Conservation (phyloP, 1,140 invertebrate species). For the Drosophila arizonae region DNA sequence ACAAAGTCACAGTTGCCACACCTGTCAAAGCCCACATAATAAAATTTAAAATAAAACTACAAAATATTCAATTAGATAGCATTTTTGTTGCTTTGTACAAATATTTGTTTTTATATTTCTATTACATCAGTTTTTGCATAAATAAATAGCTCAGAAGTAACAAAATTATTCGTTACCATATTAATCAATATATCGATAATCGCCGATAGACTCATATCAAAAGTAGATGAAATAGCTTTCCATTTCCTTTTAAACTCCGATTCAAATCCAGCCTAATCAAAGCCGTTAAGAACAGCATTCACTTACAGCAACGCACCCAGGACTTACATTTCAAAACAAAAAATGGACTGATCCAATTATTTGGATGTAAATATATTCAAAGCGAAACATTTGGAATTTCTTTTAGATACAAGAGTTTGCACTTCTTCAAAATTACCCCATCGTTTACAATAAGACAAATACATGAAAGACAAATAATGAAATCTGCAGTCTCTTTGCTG, state of each 20-base stretch:
- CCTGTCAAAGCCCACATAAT: background rate
- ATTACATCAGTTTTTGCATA: too few relatives aligned
- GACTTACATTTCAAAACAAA: background rate
- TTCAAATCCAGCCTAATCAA: background rate
- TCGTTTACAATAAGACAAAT: background rate
- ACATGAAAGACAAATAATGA: constrained; percentile 34
- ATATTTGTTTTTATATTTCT: background rate
- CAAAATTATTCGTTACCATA: background rate
- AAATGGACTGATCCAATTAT: background rate
- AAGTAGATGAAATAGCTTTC: background rate
- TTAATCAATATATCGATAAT: background rate
- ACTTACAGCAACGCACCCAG: background rate
- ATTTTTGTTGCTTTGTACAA: background rate
- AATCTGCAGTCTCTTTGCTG: constrained; percentile 50
- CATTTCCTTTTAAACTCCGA: background rate
- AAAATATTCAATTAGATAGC: background rate
- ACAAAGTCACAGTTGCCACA: background rate
- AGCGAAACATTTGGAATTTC: constrained; percentile 1
- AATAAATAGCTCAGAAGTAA: background rate
- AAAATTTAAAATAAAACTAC: too few relatives aligned
- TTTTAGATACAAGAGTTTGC: constrained; percentile 3
- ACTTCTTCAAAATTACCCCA: constrained; percentile 11
- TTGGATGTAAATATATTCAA: background rate
- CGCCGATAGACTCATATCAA: background rate
- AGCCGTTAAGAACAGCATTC: background rate